These are phyloP conservation scores for Drepanosiphum platanoidis DNA, from an alignment of 2,888 invertebrate species.

Conservation along the genomic window DNA sequence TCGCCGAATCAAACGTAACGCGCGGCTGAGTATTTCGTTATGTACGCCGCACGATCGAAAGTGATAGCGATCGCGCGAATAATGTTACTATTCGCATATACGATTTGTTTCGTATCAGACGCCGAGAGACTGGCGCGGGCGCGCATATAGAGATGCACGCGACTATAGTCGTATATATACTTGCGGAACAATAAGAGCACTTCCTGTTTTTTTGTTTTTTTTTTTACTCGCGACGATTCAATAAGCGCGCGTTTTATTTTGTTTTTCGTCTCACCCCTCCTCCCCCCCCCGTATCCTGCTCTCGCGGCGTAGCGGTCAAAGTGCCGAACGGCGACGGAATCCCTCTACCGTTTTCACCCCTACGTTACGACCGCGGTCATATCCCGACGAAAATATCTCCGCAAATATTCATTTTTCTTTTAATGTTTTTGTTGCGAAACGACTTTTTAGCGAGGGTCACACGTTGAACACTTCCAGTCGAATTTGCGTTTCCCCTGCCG, in stretches of 20 bases:
- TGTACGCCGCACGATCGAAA: constrained; percentile 52
- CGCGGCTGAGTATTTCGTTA: constrained; percentile 12
- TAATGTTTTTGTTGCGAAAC: no score
- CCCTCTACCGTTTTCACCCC: no score
- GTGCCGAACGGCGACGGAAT: not conserved
- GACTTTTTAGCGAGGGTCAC: no score
- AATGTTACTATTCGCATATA: constrained; percentile 14
- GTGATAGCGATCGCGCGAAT: constrained; percentile 48
- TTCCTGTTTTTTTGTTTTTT: not conserved
- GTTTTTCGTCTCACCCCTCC: no score
- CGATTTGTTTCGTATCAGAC: constrained; percentile 36
- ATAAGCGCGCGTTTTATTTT: not conserved
- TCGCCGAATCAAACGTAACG: constrained; percentile 41
- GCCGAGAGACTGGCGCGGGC: not conserved
- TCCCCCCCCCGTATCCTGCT: not conserved
- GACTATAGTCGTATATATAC: not conserved
- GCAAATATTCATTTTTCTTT: no score
- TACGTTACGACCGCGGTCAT: no score
- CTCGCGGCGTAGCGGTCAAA: not conserved
- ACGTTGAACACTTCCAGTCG: no score
- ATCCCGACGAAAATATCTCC: no score
- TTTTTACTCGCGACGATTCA: not conserved
- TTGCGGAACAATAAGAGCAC: not conserved
- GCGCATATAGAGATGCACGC: not conserved
- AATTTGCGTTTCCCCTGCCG: no score